These are phyloP conservation scores for Pelusios castaneus DNA, from an alignment of 2,113 vertebrate species.

Conservation along the genomic window DNA sequence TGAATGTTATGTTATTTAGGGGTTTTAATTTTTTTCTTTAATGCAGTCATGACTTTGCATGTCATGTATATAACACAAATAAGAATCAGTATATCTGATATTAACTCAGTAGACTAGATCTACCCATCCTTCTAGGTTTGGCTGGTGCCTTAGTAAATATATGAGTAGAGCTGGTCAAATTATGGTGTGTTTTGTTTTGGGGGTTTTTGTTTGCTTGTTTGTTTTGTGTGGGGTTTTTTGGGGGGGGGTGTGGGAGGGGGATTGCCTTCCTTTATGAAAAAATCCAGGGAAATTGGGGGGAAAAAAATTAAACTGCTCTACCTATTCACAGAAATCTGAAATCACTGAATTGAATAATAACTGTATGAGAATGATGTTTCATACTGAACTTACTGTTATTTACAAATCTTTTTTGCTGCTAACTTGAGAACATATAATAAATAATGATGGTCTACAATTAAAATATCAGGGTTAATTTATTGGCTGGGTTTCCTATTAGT, in stretches of 20 bases:
- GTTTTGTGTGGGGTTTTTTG: neutral
- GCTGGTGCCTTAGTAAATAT: neutral
- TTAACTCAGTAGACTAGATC: neutral
- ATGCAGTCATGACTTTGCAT: neutral
- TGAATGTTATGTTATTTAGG: neutral
- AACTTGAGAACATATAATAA: neutral
- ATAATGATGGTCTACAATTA: neutral
- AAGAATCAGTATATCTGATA: neutral
- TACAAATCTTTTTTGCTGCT: neutral
- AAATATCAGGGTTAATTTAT: neutral
- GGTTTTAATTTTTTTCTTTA: neutral
- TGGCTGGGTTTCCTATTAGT: neutral
- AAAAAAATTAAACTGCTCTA: neutral
- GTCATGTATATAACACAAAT: too few relatives aligned
- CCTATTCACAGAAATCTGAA: neutral
- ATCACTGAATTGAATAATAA: neutral
- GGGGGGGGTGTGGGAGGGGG: neutral
- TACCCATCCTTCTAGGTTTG: rapidly evolving
- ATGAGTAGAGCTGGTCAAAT: neutral
- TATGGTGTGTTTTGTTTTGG: neutral
- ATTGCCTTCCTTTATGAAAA: neutral
- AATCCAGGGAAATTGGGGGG: rapidly evolving
- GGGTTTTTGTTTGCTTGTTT: too few relatives aligned
- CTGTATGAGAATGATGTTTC: neutral
- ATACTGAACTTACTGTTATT: neutral